These are phyloP conservation scores for Triplophysa yarkandensis DNA, from an alignment of 2,797 vertebrate genomes.

Conservation along the genomic window DNA sequence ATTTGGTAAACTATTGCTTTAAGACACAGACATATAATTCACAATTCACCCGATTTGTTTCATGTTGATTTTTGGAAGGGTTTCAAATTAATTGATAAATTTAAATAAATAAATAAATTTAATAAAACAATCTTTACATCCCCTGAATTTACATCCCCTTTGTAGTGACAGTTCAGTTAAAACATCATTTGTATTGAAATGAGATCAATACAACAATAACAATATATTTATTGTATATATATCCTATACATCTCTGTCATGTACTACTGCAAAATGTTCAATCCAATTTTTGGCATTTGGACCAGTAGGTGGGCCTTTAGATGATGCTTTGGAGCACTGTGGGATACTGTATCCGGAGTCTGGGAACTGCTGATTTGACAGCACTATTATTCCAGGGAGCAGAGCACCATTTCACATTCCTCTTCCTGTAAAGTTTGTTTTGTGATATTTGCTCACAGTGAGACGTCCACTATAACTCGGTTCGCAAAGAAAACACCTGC, in stretches of 20 bases:
- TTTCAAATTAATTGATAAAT: too few relatives aligned
- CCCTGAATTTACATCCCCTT: not conserved
- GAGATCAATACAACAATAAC: not conserved
- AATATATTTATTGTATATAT: not conserved
- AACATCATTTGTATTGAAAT: constrained; percentile 2
- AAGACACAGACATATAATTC: too few relatives aligned
- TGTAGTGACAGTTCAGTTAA: not conserved
- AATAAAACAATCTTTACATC: too few relatives aligned
- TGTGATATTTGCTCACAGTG: constrained; percentile 67
- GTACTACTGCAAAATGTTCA: not conserved
- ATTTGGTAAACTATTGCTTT: too few relatives aligned
- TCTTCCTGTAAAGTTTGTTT: constrained; percentile 65
- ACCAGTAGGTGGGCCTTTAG: constrained; percentile 17
- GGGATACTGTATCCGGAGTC: constrained; percentile 17
- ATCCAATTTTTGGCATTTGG: not conserved
- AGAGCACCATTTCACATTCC: constrained; percentile 64
- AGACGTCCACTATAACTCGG: constrained; percentile 62
- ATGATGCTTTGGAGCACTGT: constrained; percentile 1
- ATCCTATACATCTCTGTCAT: not conserved
- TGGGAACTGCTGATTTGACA: constrained; percentile 33
- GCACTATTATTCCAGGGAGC: constrained; percentile 39
- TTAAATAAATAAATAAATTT: too few relatives aligned
- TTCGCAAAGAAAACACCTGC: constrained; percentile 75
- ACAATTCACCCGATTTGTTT: too few relatives aligned
- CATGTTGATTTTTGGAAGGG: too few relatives aligned